Percentiles rank a stretch among this genome's conserved stretches.
These are phyloP conservation scores for Gallinago jamesoni DNA, from an alignment of 2,113 vertebrate genomes.

Conservation along the genomic window DNA sequence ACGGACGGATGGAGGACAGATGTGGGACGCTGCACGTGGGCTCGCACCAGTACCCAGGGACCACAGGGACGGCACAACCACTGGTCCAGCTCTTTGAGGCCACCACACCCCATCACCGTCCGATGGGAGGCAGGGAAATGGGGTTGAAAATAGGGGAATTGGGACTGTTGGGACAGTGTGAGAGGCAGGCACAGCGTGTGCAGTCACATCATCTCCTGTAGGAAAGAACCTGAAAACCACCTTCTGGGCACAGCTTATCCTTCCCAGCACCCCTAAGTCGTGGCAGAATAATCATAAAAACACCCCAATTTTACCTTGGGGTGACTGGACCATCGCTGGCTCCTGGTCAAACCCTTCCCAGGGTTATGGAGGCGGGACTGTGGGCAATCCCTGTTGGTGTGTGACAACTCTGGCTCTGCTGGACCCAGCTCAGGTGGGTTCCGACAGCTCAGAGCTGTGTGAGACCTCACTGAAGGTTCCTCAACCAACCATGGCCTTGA, in stretches of 20 bases:
- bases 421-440: background rate
- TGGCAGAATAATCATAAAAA: background rate
- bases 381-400: fast-evolving
- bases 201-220: background rate
- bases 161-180: background rate
- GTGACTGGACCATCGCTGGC: fast-evolving
- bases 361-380: background rate
- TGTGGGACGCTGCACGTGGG: background rate
- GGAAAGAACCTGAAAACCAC: background rate
- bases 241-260: fast-evolving
- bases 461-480: background rate
- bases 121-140: background rate
- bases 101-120: background rate
- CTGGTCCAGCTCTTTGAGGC: too few relatives aligned
- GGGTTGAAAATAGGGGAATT: background rate
- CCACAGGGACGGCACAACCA: fast-evolving
- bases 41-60: fast-evolving
- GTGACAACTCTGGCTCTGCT: fast-evolving
- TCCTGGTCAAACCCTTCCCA: background rate
- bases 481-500: fast-evolving
- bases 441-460: background rate
- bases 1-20: background rate
- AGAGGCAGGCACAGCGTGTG: fast-evolving
- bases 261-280: fast-evolving
- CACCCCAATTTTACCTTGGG: fast-evolving